Evolutionary conservation across 2,113 vertebrate genomes (phyloP).

Genomic region (Melanostigma gelatinosum): DNA sequence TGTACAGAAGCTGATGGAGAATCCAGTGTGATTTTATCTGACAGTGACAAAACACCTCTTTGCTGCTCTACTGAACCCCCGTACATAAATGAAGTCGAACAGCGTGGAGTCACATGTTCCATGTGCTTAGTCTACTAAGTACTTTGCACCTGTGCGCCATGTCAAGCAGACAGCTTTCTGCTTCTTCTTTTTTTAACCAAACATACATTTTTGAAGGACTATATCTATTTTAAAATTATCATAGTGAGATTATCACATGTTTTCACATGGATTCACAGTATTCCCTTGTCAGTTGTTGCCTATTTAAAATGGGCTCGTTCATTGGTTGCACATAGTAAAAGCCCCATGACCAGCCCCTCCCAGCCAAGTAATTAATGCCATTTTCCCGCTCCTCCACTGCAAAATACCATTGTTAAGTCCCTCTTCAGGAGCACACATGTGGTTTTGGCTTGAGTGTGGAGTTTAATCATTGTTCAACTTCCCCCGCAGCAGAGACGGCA

Average conservation of each 20-base stretch:
- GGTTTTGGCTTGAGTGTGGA: conserved; percentile 41
- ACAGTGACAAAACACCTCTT: conserved; percentile 35
- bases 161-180: neutral
- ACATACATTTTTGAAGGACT: neutral
- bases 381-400: conserved; percentile 37
- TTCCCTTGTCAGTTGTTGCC: conserved; percentile 30
- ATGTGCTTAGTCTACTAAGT: neutral
- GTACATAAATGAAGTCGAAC: conserved; percentile 15
- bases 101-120: conserved; percentile 6
- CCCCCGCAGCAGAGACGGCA: conserved; percentile 4
- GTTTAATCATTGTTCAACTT: conserved; percentile 60
- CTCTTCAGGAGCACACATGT: conserved; percentile 55
- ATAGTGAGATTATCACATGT: conserved; percentile 42
- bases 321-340: conserved; percentile 60
- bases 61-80: conserved; percentile 12
- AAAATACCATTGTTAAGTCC: conserved; percentile 61
- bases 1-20: conserved; percentile 7
- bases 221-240: neutral
- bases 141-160: neutral
- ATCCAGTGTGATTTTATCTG: neutral
- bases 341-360: conserved; percentile 60
- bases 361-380: conserved; percentile 54
- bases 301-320: conserved; percentile 37
- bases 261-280: conserved; percentile 36
- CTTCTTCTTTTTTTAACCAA: neutral